Base-by-base conservation (phyloP, 2,113 vertebrate genomes). In the Micronycteris hirsuta region DNA sequence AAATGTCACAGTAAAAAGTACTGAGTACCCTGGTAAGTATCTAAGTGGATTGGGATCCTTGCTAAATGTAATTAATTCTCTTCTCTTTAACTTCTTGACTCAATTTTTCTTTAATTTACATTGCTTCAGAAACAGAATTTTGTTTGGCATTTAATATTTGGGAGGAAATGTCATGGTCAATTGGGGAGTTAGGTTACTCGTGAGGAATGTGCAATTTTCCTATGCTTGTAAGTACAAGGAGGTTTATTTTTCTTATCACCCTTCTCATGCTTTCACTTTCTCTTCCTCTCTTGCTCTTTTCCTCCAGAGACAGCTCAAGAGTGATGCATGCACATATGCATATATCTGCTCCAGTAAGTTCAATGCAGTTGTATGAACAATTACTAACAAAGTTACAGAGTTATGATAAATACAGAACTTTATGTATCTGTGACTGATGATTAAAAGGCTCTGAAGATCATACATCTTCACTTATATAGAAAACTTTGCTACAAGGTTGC, bases 51-150 rank as follows among this genome's bases (percentile, higher is more conserved):
- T 93, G 96, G 88, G 74, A 96, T 16, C 47, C 54, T 89, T 82
- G 38, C 28, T 86, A 87, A 91, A 94, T 87, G 28, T 73, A 94
- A 96, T 98, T 96, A 97, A 98, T n/a, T 92, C 70, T 91, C 33
- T 70, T 88, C 49, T 61, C 45, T 52, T 85, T 92, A 87, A 71
- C 82, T 54, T 71, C 54, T 95, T 93, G 54, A 67, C 77, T 95
- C 7, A 65, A 92, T 54, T 89, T 96, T 94, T 86, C 81, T 92
- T 89, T 92, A 71, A 86, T 94, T 84, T 19, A 15, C 71, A 78
- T 56, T 86, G 36, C 73, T 93, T 96, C 45, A n/a, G 70, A 92
- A 95, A 86, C 12, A 85, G n/a, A 93, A 76, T 87, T 94, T 36
- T 26, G 20, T 68, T 76, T 94, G 86, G 4, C 24, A 71, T 20